Evolutionary conservation across 2,797 vertebrate genomes (phyloP), one percentile per base, ranked within the genome.

Genomic region (Fistularia tabacaria): DNA sequence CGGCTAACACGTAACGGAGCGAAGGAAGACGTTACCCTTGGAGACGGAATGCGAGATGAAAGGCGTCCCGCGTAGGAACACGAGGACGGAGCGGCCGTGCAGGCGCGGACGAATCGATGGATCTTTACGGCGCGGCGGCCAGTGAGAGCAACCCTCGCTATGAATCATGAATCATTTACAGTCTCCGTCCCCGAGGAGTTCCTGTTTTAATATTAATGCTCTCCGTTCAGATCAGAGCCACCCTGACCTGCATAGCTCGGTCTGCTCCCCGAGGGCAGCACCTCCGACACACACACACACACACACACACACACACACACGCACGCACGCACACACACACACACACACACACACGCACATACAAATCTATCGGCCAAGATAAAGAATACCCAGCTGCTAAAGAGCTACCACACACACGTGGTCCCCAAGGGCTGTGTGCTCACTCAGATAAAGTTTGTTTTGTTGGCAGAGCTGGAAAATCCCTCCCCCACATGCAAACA

Each of bases 131-230:
- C 67, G 73, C 73, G 62, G 39, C 64, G 73, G 80, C 63, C 70
- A 55, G 69, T 53, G 59, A 68, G 69, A 76, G 73, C 74, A 9
- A 36, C 13, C 66, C 61, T 70, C 54, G 54, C 73, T 71, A 83
- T 79, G 73, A 81, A 85, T 84, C 79, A 88, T 90, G 82, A 87
- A 90, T 90, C 82, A 88, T 88, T 89, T 85, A 89, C 84, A 83
- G 79, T 82, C 69, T 77, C 78, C 70, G 69, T 83, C 83, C 82
- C 87, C 79, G 66, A 71, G 81, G 85, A 85, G 79, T 74, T 76
- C 72, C 59, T 80, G 77, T 82, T 92, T 85, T 90, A 91, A 91
- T 90, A 91, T 92, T 90, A 83, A 92, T 91, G 81, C 47, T 77
- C 74, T 79, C 84, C 74, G 84, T 90, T 90, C 86, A 88, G 86